These are phyloP conservation scores for Acrocyrtus sp. DNA, from an alignment of 2,888 invertebrate genomes.

Conservation along the genomic window DNA sequence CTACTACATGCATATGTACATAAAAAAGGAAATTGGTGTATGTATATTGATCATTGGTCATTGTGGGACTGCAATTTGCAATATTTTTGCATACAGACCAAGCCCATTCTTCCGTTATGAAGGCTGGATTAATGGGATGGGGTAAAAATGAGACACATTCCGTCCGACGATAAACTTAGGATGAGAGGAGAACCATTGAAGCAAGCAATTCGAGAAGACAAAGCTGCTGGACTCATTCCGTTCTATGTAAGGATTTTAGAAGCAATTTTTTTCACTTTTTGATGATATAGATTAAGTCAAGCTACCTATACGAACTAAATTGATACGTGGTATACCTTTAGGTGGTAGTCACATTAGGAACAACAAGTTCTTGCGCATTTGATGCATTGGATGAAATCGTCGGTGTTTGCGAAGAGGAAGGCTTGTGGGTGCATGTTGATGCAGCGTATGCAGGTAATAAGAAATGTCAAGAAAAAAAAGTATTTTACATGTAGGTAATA, in stretches of 20 bases:
- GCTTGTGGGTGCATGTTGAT: constrained; percentile 94
- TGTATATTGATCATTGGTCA: too few relatives aligned
- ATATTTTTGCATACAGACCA: constrained; percentile 75
- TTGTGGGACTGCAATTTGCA: not conserved
- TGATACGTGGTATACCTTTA: constrained; percentile 64
- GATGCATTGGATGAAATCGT: constrained; percentile 91
- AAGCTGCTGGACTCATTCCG: constrained; percentile 89
- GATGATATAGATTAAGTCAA: not conserved
- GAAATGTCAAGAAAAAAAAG: not conserved
- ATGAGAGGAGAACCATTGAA: constrained; percentile 81
- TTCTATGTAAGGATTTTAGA: constrained; percentile 88
- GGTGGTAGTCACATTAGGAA: constrained; percentile 91
- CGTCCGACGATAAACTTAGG: constrained; percentile 77
- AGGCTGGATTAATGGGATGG: constrained; percentile 90
- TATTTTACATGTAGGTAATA: too few relatives aligned
- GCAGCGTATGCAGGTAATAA: constrained; percentile 90
- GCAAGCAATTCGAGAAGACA: constrained; percentile 85
- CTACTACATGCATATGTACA: too few relatives aligned
- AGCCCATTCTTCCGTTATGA: constrained; percentile 94
- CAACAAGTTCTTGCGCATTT: constrained; percentile 96
- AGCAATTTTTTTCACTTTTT: not conserved
- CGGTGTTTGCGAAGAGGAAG: constrained; percentile 79
- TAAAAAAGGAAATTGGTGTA: too few relatives aligned
- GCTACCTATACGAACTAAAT: not conserved
- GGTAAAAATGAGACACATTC: constrained; percentile 79